phyloP scores from a whole-genome alignment of 2,797 vertebrate genomes.

The Sciaenops ocellatus region DNA sequence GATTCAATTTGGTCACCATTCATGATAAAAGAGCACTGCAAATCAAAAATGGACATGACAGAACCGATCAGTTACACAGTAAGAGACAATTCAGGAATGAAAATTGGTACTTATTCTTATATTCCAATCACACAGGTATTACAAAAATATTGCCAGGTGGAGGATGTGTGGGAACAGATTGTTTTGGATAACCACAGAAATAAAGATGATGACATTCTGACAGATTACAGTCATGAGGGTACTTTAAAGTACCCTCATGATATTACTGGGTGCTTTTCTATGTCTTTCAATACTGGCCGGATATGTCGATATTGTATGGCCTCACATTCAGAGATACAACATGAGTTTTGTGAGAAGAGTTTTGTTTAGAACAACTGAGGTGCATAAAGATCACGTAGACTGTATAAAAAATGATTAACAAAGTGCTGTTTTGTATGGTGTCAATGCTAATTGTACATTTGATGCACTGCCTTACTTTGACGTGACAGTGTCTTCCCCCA shows the following conservation, averaged over 20 bases:
- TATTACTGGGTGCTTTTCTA: not conserved
- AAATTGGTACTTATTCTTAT: not conserved
- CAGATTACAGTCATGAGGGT: not conserved
- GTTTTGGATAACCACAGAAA: not conserved
- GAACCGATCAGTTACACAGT: not conserved
- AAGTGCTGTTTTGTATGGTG: not conserved
- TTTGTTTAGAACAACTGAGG: not conserved
- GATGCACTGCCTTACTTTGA: not conserved
- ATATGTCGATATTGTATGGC: not conserved
- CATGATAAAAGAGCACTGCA: not conserved
- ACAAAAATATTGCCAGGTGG: not conserved
- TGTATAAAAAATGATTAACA: not conserved
- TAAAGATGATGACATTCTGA: not conserved
- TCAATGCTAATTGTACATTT: not conserved
- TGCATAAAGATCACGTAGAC: not conserved
- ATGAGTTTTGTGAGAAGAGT: not conserved
- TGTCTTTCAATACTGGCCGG: not conserved
- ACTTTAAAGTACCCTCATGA: not conserved
- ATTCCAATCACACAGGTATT: not conserved
- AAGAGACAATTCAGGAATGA: not conserved
- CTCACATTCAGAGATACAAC: not conserved
- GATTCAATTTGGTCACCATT: not conserved
- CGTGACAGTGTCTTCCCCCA: not conserved
- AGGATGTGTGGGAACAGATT: not conserved
- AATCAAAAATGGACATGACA: not conserved